A percentile compares a stretch with the other conserved stretches of the same genome.
Conservation (phyloP, 2,797 vertebrate genomes). For the Cheirogaleus major region DNA sequence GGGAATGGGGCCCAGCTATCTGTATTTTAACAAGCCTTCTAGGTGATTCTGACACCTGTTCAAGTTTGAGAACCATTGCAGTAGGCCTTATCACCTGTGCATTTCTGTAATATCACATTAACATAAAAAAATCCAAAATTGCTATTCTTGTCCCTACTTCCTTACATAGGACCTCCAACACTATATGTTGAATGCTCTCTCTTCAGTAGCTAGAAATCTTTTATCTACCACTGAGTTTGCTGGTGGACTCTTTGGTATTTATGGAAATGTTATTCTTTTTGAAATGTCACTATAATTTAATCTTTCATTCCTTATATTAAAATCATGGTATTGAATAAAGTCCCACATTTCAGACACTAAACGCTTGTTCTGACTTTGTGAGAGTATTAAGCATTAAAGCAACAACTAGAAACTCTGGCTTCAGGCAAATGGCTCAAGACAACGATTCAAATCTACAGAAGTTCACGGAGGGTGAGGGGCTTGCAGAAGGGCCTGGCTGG, state of each 20-base stretch:
- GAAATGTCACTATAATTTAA: not conserved
- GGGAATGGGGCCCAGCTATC: no score
- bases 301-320: not conserved
- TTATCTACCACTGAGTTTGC: not conserved
- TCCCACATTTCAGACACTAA: not conserved
- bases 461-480: not conserved
- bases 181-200: not conserved
- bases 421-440: not conserved
- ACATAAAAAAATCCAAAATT: not conserved
- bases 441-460: not conserved
- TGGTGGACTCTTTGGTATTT: not conserved
- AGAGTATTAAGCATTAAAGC: not conserved
- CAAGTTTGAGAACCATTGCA: not conserved
- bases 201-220: not conserved
- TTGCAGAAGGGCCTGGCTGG: not conserved
- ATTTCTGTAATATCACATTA: not conserved
- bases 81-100: not conserved
- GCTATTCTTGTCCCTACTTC: not conserved
- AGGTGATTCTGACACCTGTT: not conserved
- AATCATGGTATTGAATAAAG: not conserved
- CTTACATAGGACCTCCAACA: rapidly evolving
- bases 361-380: not conserved
- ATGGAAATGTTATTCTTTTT: not conserved
- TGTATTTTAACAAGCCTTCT: not conserved
- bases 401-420: not conserved